A percentile compares a stretch with the other conserved stretches of the same genome.
Evolutionary conservation across 2,797 vertebrate genomes (phyloP).

Genomic region (Danio aesculapii): DNA sequence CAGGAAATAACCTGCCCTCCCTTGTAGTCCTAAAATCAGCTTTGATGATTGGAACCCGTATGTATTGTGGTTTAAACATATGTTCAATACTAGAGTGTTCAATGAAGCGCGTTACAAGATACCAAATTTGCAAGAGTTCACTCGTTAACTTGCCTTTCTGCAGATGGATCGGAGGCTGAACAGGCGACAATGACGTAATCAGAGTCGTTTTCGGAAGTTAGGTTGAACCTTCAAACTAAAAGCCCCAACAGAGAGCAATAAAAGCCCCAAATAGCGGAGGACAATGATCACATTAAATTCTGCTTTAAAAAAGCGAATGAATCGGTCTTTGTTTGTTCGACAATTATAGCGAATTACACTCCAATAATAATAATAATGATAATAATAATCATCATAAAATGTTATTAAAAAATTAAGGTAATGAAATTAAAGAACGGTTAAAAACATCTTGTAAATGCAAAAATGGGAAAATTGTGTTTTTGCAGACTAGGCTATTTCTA

Average conservation of each 20-base stretch:
- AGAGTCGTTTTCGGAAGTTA: not conserved
- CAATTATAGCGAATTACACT: too few species aligned
- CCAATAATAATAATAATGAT: too few species aligned
- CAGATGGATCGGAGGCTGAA: not conserved
- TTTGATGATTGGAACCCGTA: not conserved
- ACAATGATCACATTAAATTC: not conserved
- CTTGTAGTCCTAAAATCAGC: not conserved
- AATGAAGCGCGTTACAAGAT: not conserved
- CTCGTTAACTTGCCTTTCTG: slow-evolving; percentile 36
- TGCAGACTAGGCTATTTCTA: too few species aligned
- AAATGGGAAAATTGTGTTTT: too few species aligned
- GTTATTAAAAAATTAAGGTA: too few species aligned
- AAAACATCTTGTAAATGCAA: too few species aligned
- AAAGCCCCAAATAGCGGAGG: not conserved
- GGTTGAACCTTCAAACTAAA: slow-evolving; percentile 47
- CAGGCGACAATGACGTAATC: not conserved
- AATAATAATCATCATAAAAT: too few species aligned
- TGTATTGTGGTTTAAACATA: not conserved
- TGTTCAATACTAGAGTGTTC: not conserved
- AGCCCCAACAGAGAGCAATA: not conserved
- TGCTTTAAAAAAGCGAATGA: not conserved
- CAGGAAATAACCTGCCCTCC: not conserved
- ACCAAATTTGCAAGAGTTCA: not conserved
- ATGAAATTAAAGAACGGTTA: too few species aligned
- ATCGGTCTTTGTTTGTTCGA: not conserved